Evolutionary conservation across 92 coral and sea anemone species (phyloP).

Genomic region (Phymanthus crucifer): DNA sequence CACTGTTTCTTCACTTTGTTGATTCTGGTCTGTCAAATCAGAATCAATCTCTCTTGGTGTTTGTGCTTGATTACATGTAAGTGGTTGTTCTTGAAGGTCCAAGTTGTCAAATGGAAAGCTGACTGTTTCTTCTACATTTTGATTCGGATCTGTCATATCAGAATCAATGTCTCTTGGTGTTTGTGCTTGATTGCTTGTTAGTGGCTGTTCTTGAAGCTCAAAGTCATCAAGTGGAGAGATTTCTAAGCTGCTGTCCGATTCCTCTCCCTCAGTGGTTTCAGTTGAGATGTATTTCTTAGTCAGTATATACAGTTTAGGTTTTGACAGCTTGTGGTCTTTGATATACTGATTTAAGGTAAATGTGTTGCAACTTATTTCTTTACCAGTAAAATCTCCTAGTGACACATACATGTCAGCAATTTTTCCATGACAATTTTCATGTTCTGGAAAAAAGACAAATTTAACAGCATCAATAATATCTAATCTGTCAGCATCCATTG

Average conservation of each 20-base stretch:
- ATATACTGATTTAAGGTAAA: constrained; percentile 27
- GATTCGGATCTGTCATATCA: too few species aligned
- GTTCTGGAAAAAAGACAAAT: constrained; percentile 30
- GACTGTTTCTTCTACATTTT: too few species aligned
- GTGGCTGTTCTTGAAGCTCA: constrained; percentile 13
- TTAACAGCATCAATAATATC: constrained; percentile 22
- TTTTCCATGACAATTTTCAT: constrained; percentile 27
- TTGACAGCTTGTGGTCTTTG: constrained; percentile 17
- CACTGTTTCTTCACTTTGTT: too few species aligned
- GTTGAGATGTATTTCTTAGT: constrained; percentile 15
- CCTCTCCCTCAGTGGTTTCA: constrained; percentile 31
- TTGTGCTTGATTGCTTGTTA: constrained; percentile 17
- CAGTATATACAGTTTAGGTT: constrained; percentile 24
- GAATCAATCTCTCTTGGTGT: too few species aligned
- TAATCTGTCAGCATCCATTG: constrained; percentile 28
- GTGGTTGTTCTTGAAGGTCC: constrained; percentile 10
- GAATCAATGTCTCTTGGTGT: too few species aligned
- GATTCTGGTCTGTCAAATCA: too few species aligned
- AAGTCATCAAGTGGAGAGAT: constrained; percentile 20
- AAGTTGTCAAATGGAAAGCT: constrained; percentile 19
- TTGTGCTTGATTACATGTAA: constrained; percentile 13
- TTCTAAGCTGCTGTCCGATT: constrained; percentile 20
- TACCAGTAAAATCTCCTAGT: constrained; percentile 27
- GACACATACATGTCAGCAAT: constrained; percentile 16
- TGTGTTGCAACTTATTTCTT: constrained; percentile 20